Conservation (phyloP, 1,140 invertebrate genomes). For the Trachymyrmex septentrionalis region DNA sequence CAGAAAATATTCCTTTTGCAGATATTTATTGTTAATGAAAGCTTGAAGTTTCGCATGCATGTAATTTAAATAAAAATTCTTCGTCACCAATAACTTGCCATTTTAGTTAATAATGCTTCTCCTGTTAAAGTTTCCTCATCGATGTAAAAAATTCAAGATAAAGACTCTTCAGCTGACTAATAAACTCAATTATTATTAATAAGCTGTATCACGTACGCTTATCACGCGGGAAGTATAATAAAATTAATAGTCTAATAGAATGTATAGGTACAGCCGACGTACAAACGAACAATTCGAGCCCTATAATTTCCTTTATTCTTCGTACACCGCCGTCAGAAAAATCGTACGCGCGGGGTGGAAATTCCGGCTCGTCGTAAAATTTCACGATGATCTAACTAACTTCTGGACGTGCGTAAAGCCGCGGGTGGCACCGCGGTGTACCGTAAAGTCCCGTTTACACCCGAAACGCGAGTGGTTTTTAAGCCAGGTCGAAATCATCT, state of each 20-base stretch:
- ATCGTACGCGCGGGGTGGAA: constrained; percentile 12
- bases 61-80: constrained; percentile 26
- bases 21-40: background rate
- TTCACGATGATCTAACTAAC: constrained; percentile 74
- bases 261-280: no score
- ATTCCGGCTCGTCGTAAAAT: constrained; percentile 70
- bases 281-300: background rate
- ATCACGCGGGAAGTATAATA: background rate
- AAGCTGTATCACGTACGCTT: background rate
- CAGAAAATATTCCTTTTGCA: background rate
- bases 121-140: background rate
- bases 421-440: constrained; percentile 66
- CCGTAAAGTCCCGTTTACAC: constrained; percentile 72
- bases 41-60: background rate
- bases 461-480: constrained; percentile 72
- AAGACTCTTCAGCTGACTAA: background rate
- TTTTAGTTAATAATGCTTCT: background rate
- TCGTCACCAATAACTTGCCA: background rate
- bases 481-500: constrained; percentile 76
- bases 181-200: background rate
- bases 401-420: constrained; percentile 66
- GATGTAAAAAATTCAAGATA: background rate
- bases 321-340: constrained; percentile 10
- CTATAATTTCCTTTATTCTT: constrained; percentile 31
- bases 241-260: background rate